phyloP scores from a whole-genome alignment of 2,797 vertebrate species.

The Bradypodion pumilum region DNA sequence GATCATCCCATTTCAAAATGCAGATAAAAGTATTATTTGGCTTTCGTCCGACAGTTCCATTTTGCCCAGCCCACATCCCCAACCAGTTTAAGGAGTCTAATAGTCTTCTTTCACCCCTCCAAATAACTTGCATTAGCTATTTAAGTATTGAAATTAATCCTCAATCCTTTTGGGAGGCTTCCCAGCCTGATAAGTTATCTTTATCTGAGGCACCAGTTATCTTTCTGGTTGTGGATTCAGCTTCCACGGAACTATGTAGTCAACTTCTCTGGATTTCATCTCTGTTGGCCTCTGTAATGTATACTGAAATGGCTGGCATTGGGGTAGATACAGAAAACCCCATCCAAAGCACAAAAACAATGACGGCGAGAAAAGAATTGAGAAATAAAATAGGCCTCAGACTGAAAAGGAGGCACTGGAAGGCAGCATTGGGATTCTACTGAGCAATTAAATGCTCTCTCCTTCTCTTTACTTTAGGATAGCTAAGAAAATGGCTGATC shows the following conservation, averaged over 20 bases:
- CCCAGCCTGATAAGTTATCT: conserved; percentile 56
- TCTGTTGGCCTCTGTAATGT: neutral
- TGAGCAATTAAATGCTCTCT: neutral
- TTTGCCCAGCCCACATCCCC: neutral
- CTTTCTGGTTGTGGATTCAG: conserved; percentile 62
- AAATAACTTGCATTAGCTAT: conserved; percentile 23
- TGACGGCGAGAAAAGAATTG: neutral
- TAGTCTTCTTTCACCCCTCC: conserved; percentile 6
- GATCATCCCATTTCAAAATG: neutral
- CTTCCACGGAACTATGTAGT: neutral
- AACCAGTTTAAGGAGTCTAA: neutral
- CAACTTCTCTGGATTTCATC: conserved; percentile 32
- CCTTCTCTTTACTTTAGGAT: neutral
- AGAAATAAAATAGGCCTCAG: too few species aligned
- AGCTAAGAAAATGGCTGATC: too few species aligned
- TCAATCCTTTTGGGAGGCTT: conserved; percentile 38
- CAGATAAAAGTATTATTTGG: neutral
- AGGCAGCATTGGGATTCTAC: neutral
- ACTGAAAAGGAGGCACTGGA: neutral
- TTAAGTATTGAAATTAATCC: conserved; percentile 59
- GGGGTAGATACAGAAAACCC: neutral
- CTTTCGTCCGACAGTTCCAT: neutral
- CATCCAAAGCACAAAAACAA: neutral
- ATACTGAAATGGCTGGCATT: neutral
- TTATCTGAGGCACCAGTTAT: conserved; percentile 60